phyloP scores from a whole-genome alignment of 2,797 vertebrate species.

The Chanos chanos region DNA sequence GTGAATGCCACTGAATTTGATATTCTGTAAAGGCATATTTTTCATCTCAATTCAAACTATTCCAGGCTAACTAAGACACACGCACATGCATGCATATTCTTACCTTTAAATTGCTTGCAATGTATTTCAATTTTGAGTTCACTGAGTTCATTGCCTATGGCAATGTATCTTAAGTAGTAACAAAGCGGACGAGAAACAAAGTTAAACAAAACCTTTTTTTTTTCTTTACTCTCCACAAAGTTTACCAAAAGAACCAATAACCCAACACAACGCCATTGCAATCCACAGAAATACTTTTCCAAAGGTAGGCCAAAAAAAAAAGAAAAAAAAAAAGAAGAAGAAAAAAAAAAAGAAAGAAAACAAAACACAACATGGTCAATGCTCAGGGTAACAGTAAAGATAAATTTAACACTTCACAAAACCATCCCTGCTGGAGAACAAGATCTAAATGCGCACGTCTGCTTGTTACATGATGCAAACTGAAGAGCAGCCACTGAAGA shows the following conservation, averaged over 20 bases:
- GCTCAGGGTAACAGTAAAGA: conserved; percentile 12
- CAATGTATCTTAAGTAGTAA: conserved; percentile 62
- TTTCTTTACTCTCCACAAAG: conserved; percentile 56
- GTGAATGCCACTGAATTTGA: too few relatives aligned
- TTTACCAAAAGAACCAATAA: conserved; percentile 58
- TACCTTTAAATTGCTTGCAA: conserved; percentile 41
- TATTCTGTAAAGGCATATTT: neutral
- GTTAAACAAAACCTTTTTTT: conserved; percentile 59
- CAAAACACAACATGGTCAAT: conserved; percentile 56
- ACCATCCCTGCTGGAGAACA: conserved; percentile 48
- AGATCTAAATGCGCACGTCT: conserved; percentile 30
- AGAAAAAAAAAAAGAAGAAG: too few relatives aligned
- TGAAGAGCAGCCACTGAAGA: conserved; percentile 50
- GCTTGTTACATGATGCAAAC: conserved; percentile 42
- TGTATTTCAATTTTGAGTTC: conserved; percentile 83
- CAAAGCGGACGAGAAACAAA: conserved; percentile 56
- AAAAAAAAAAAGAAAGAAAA: too few relatives aligned
- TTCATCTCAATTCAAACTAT: neutral
- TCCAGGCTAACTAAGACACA: neutral
- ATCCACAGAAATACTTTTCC: conserved; percentile 63
- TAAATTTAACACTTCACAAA: conserved; percentile 44
- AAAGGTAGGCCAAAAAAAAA: conserved; percentile 29
- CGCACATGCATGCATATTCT: too few relatives aligned
- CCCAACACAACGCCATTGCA: conserved; percentile 62
- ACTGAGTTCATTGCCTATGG: too few relatives aligned